These are phyloP conservation scores for Mobula birostris DNA, from an alignment of 2,113 vertebrate species.

Conservation along the genomic window DNA sequence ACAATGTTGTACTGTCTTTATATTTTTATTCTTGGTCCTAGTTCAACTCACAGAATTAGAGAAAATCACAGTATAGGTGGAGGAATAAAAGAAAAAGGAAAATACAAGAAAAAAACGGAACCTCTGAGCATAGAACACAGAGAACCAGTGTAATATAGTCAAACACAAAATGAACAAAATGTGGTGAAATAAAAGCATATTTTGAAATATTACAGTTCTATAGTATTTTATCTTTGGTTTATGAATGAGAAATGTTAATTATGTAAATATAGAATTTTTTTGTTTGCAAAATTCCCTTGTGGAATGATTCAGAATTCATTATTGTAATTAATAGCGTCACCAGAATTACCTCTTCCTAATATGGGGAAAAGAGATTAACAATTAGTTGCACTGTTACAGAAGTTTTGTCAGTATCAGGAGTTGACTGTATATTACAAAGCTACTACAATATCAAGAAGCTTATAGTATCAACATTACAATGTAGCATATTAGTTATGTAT, in stretches of 20 bases:
- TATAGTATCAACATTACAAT: neutral
- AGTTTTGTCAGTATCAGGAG: neutral
- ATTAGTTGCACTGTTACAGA: neutral
- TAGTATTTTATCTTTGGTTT: neutral
- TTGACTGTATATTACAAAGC: neutral
- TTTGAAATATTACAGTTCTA: neutral
- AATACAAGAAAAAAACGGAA: too few species aligned
- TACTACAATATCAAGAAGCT: neutral
- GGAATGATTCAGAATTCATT: neutral
- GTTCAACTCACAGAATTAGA: neutral
- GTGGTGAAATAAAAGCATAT: neutral
- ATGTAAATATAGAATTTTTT: neutral
- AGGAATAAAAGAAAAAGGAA: neutral
- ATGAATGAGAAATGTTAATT: constrained; percentile 32
- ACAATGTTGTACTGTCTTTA: neutral
- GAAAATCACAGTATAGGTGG: neutral
- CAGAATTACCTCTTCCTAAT: neutral
- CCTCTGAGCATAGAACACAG: too few species aligned
- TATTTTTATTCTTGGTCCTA: too few species aligned
- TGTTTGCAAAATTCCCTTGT: neutral
- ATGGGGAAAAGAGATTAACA: neutral
- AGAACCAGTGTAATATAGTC: neutral
- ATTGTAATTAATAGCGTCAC: neutral
- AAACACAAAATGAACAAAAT: neutral
- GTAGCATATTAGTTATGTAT: neutral